Conservation (phyloP, 2,113 vertebrate genomes). For the Perca schrenkii region DNA sequence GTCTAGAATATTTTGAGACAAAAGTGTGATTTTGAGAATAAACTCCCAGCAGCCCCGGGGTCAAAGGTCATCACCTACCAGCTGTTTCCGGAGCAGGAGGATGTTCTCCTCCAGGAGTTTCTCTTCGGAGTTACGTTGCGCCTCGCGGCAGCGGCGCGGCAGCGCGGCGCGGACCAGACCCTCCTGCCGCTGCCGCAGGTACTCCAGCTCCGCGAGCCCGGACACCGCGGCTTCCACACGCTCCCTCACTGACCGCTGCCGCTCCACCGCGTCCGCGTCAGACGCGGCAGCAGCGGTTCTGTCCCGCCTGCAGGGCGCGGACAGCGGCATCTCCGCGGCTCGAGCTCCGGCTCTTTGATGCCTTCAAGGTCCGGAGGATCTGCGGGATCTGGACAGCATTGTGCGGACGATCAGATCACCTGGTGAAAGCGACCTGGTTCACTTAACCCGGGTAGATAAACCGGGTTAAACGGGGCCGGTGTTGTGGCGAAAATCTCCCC, state of each 20-base stretch:
- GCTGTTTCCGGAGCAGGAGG: slow-evolving; percentile 89
- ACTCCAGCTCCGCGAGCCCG: slow-evolving; percentile 89
- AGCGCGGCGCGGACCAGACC: slow-evolving; percentile 87
- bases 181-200: slow-evolving; percentile 89
- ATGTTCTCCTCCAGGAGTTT: slow-evolving; percentile 93
- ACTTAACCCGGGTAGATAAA: not conserved
- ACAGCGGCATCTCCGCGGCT: slow-evolving; percentile 43
- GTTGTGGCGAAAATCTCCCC: too few relatives aligned
- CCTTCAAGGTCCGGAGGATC: not conserved
- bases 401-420: not conserved
- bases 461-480: not conserved
- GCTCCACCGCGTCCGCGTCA: slow-evolving; percentile 78
- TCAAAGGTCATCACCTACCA: slow-evolving; percentile 84
- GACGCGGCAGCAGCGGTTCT: slow-evolving; percentile 33
- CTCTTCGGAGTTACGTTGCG: slow-evolving; percentile 87
- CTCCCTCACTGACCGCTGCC: slow-evolving; percentile 85
- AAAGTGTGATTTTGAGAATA: too few relatives aligned
- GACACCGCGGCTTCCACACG: slow-evolving; percentile 90
- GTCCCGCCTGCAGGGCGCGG: slow-evolving; percentile 36
- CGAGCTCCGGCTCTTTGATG: not conserved
- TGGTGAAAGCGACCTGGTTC: not conserved
- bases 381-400: not conserved
- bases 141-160: slow-evolving; percentile 51
- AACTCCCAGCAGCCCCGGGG: too few relatives aligned
- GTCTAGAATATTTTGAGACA: too few relatives aligned